These are phyloP conservation scores for Mallateleia sp. DNA, from an alignment of 2,888 invertebrate genomes.

Conservation along the genomic window DNA sequence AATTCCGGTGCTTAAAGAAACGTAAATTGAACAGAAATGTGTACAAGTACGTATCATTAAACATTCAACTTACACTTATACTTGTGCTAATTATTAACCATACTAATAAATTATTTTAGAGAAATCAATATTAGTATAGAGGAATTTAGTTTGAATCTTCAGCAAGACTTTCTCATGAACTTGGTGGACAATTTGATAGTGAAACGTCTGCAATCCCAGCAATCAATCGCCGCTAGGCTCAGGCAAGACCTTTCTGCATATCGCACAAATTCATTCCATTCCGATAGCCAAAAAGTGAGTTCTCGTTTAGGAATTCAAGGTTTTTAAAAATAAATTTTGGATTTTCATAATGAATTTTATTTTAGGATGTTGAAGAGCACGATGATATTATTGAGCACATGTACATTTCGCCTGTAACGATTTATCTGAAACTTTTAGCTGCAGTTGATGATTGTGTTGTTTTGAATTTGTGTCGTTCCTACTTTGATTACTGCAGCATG, in stretches of 20 bases:
- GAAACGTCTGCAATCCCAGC: conserved; percentile 84
- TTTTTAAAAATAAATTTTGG: no score
- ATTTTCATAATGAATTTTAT: background rate
- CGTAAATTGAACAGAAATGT: no score
- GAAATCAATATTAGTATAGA: no score
- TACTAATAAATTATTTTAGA: no score
- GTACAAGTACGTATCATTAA: no score
- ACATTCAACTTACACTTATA: no score
- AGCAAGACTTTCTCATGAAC: no score
- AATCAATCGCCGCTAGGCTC: conserved; percentile 86
- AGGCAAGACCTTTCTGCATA: conserved; percentile 86
- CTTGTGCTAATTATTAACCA: no score
- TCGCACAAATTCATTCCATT: conserved; percentile 72
- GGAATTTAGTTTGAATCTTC: no score
- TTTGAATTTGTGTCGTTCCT: conserved; percentile 77
- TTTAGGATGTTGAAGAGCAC: conserved; percentile 30
- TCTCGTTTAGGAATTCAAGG: no score
- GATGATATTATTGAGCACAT: conserved; percentile 44
- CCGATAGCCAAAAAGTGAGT: conserved; percentile 57
- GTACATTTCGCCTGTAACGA: conserved; percentile 91
- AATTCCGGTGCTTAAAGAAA: no score
- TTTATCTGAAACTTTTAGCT: conserved; percentile 91
- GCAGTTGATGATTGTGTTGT: conserved; percentile 83
- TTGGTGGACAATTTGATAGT: no score
- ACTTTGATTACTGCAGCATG: conserved; percentile 85